phyloP scores from a whole-genome alignment of 1,140 invertebrate species.

The Leptopilina boulardi region DNA sequence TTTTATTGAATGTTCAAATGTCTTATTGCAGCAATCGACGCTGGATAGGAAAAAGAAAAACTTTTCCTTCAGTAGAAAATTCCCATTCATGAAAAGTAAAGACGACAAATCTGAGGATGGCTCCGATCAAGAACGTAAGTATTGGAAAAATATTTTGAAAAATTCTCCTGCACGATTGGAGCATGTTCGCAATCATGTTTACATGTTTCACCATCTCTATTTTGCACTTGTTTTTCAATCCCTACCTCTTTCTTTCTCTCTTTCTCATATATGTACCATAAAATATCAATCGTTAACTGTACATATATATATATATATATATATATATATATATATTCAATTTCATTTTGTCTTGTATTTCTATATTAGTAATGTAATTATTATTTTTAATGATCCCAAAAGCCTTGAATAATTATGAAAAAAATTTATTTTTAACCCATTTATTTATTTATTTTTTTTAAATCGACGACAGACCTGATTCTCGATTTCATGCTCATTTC shows the following conservation, averaged over 20 bases:
- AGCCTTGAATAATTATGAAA: not conserved
- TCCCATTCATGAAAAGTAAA: conserved; percentile 99
- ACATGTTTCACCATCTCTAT: conserved; percentile 43
- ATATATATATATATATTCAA: no score
- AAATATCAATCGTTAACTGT: not conserved
- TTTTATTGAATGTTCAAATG: not conserved
- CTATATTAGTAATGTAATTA: not conserved
- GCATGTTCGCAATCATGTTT: conserved; percentile 56
- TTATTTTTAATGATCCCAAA: not conserved
- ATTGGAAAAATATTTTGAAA: conserved; percentile 45
- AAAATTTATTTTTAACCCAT: not conserved
- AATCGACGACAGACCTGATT: conserved; percentile 21
- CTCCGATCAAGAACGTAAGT: conserved; percentile 99
- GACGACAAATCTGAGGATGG: conserved; percentile 98
- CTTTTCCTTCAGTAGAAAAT: conserved; percentile 97
- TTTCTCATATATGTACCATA: not conserved
- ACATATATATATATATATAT: no score
- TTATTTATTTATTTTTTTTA: not conserved
- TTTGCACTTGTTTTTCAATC: not conserved
- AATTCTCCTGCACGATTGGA: conserved; percentile 51
- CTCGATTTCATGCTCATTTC: conserved; percentile 29
- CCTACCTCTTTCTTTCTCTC: not conserved
- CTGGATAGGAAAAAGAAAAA: conserved; percentile 98
- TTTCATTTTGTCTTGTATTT: conserved; percentile 15
- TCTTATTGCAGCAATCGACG: conserved; percentile 87